phyloP scores from a whole-genome alignment of 2,113 vertebrate species.

The Tupaia tana region DNA sequence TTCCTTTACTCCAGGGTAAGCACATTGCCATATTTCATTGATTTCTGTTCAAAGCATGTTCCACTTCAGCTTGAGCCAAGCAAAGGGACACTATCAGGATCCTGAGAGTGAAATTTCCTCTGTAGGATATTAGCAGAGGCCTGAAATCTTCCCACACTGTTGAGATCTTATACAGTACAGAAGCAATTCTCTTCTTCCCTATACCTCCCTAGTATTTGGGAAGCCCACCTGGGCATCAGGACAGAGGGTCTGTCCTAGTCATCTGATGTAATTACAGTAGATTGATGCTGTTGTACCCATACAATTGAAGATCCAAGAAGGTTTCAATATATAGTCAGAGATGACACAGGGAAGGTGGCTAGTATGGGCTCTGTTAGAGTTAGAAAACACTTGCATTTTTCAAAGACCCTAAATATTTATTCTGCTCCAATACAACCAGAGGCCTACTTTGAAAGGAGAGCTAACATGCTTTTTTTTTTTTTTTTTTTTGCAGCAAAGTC shows the following conservation, averaged over 20 bases:
- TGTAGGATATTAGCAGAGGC: neutral
- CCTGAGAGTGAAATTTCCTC: conserved; percentile 4
- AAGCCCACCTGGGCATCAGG: neutral
- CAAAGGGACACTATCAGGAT: neutral
- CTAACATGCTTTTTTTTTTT: neutral
- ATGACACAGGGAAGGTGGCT: neutral
- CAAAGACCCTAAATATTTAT: neutral
- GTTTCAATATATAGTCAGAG: neutral
- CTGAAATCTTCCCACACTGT: neutral
- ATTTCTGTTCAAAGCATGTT: neutral
- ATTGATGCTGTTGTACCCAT: neutral
- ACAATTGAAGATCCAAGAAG: neutral
- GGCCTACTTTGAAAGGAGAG: conserved; percentile 42
- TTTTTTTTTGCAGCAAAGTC: conserved; percentile 31
- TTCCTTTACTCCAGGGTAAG: neutral
- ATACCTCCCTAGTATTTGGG: neutral
- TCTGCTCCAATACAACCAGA: neutral
- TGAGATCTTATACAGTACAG: neutral
- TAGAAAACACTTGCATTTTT: conserved; percentile 36
- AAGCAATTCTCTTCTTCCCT: neutral
- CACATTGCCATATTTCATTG: neutral
- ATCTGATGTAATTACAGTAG: neutral
- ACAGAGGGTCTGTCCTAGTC: neutral
- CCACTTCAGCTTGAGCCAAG: neutral
- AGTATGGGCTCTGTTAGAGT: neutral